Evolutionary conservation across 2,113 vertebrate species (phyloP).

Genomic region (Xerus inauris): DNA sequence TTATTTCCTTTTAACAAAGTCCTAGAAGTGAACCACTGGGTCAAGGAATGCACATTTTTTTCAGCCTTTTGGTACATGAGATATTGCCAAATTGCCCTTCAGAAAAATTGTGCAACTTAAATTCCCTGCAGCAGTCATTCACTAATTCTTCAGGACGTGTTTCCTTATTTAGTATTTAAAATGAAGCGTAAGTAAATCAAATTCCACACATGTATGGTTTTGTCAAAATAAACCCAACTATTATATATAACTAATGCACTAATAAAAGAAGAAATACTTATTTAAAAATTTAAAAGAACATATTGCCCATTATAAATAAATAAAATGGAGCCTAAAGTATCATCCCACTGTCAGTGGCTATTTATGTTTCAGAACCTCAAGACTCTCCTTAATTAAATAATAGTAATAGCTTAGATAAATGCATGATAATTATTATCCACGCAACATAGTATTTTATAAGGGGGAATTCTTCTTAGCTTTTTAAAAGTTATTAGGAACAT

Average conservation of each 20-base stretch:
- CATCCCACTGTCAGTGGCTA: not conserved
- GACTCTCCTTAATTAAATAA: not conserved
- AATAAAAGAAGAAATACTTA: too few relatives aligned
- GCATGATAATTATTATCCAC: not conserved
- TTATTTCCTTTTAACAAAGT: conserved; percentile 28
- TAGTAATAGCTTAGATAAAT: not conserved
- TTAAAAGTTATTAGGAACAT: not conserved
- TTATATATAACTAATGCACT: too few relatives aligned
- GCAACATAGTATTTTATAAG: not conserved
- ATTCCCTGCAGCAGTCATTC: not conserved
- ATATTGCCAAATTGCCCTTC: not conserved
- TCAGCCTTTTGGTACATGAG: not conserved
- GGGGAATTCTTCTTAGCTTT: not conserved
- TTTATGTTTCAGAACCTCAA: not conserved
- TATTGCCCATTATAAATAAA: not conserved
- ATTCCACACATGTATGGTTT: too few relatives aligned
- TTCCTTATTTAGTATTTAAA: not conserved
- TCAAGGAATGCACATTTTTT: conserved; percentile 31
- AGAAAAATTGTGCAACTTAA: not conserved
- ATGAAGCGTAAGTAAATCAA: not conserved
- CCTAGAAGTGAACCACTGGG: not conserved
- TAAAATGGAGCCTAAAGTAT: not conserved
- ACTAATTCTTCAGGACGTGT: not conserved
- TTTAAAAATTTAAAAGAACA: too few relatives aligned
- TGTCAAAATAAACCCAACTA: too few relatives aligned